Base-by-base conservation (phyloP, 2,797 vertebrate species). In the Danio jaintianensis region DNA sequence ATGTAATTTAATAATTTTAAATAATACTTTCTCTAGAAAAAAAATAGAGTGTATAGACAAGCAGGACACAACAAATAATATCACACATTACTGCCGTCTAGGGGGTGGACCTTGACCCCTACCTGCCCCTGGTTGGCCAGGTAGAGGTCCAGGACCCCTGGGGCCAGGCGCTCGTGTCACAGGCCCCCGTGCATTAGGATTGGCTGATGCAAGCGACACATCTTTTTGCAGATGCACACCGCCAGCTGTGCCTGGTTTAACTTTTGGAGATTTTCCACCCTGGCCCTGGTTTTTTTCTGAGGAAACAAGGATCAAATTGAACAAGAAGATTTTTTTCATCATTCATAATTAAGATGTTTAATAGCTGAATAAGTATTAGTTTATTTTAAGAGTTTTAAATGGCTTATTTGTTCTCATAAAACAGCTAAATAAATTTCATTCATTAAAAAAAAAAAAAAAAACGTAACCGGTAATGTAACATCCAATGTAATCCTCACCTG, bases 201-300 rank as follows among this genome's bases (percentile, higher is more conserved):
- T 94, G 0, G 91, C 85, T 0, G 88, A 88, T 0, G 87, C 77
- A 52, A 93, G 84, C 0, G 86, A 68, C 58, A 92, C 87, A 15
- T 93, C 91, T 80, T 90, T 92, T 55, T 95, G 83, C 3, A 92
- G 1, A 0, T 85, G 85, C 4, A 91, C 87, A 0, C 87, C 91
- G 83, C 87, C 86, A 5, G 84, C 89, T 40, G 86, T 84, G 0
- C 84, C 89, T 0, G 92, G 89, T 64, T 91, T 94, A 3, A 88
- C 87, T 83, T 91, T 95, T 0, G 88, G 81, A 7, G 91, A 85
- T 53, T 86, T 91, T 7, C 80, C 40, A 22, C 88, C 58, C 89
- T 50, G 0, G 74, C 5, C 78, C 15, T 29, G 13, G 4, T 80
- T 83, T 79, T 89, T 91, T 62, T 92, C 95, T 96, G 66, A 15